Evolutionary conservation across 1,140 invertebrate genomes (phyloP), one percentile per base, ranked within the genome.

Genomic region (Brachionus sp.): DNA sequence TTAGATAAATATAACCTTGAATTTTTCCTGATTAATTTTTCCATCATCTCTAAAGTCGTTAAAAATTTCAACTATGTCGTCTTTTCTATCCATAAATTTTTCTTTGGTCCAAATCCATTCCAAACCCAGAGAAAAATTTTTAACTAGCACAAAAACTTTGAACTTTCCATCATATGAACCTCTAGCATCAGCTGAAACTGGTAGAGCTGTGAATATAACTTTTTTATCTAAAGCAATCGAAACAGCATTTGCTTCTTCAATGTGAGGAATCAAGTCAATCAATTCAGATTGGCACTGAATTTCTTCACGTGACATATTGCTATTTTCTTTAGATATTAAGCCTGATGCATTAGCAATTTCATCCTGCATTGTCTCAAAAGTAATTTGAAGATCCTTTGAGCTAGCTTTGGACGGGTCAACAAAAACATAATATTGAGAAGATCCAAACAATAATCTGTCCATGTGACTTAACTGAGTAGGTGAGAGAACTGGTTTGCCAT

Each of bases 61-160:
- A 84, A 91, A 92, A 88, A 92, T 91, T 85, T 92, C 91, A 86
- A 91, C 90, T 91, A 92, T 92, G n/a, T 90, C 85, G 84, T 90
- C 91, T 82, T 92, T 89, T 25, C 91, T 86, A 85, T 91, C 91
- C 16, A 91, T 85, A 86, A 92, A 92, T 84, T 90, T 91, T 42
- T 90, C 87, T 77, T 89, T 89, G 5, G 88, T 86, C 92, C 91
- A 92, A 10, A 91, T 86, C 86, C 90, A 92, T 84, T 91, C 90
- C 44, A 90, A 90, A 53, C 90, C 90, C 16, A 90, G 90, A 82
- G 91, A 88, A 16, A 90, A 84, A 85, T 92, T 91, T 73, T 89
- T 88, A 85, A 91, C 90, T 85, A 90, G 90, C 9, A 92, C 88
- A 86, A 89, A 91, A 25, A 88, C 87, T 87, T 88, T 83, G 12